Evolutionary conservation across 2,797 vertebrate species (phyloP).

Genomic region (Dendrocincla fuliginosa): DNA sequence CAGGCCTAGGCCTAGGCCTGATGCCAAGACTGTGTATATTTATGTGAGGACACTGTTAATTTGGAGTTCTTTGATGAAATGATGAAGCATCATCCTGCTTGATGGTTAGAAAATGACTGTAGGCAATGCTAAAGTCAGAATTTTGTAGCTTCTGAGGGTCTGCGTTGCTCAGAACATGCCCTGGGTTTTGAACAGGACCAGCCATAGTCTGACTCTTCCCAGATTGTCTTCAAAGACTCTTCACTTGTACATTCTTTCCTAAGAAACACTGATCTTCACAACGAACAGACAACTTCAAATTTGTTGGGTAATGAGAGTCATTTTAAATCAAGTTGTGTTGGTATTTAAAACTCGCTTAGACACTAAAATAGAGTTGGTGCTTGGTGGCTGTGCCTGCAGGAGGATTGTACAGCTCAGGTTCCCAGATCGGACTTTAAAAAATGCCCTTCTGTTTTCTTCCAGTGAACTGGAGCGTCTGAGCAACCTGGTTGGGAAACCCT

Average conservation of each 20-base stretch:
- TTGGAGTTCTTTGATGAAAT: neutral
- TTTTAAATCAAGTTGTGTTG: neutral
- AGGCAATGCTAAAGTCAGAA: neutral
- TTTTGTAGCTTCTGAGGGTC: neutral
- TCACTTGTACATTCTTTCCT: neutral
- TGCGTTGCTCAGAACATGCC: neutral
- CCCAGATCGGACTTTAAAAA: neutral
- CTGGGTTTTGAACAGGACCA: neutral
- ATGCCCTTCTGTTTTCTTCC: neutral
- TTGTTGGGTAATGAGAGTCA: neutral
- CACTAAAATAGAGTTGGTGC: neutral
- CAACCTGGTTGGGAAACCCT: conserved; percentile 90
- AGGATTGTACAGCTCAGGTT: accelerated
- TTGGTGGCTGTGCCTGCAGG: neutral
- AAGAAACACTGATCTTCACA: neutral
- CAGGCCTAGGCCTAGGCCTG: neutral
- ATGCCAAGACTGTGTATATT: neutral
- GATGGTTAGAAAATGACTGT: neutral
- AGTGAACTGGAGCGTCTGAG: conserved; percentile 90
- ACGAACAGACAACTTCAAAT: neutral
- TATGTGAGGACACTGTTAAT: neutral
- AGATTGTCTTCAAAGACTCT: neutral
- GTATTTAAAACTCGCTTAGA: neutral
- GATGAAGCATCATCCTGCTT: neutral
- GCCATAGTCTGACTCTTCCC: neutral